phyloP scores from a whole-genome alignment of 2,797 vertebrate species.

The Lagocephalus sceleratus region DNA sequence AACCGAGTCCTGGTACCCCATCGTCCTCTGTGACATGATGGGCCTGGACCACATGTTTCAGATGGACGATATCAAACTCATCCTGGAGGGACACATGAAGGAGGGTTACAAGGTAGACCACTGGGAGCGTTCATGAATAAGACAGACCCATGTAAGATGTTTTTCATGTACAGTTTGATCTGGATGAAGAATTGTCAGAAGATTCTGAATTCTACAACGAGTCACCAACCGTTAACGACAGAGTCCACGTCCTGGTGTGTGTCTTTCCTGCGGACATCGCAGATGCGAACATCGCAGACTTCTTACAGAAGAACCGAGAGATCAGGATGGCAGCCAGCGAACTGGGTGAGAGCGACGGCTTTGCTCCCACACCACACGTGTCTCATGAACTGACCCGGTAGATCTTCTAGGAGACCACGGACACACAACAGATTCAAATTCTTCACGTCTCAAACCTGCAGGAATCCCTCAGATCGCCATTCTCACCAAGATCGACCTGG shows the following conservation, averaged over 20 bases:
- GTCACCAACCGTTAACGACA: neutral
- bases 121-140: too few relatives aligned
- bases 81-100: slow-evolving; percentile 10
- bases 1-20: neutral
- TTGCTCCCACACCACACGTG: too few relatives aligned
- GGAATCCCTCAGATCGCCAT: neutral
- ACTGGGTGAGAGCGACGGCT: neutral
- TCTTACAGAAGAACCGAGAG: neutral
- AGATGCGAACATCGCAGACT: neutral
- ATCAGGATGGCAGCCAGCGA: neutral
- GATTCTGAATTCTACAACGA: neutral
- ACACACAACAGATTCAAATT: neutral
- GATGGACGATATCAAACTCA: slow-evolving; percentile 10
- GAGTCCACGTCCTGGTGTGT: neutral
- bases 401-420: too few relatives aligned
- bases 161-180: neutral
- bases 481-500: neutral
- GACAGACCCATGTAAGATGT: neutral
- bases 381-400: too few relatives aligned
- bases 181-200: neutral
- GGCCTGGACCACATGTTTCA: neutral
- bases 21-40: slow-evolving; percentile 27
- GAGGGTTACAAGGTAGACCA: neutral
- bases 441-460: neutral
- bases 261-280: neutral